phyloP scores from a whole-genome alignment of 2,797 vertebrate species.

The Salmo trutta region DNA sequence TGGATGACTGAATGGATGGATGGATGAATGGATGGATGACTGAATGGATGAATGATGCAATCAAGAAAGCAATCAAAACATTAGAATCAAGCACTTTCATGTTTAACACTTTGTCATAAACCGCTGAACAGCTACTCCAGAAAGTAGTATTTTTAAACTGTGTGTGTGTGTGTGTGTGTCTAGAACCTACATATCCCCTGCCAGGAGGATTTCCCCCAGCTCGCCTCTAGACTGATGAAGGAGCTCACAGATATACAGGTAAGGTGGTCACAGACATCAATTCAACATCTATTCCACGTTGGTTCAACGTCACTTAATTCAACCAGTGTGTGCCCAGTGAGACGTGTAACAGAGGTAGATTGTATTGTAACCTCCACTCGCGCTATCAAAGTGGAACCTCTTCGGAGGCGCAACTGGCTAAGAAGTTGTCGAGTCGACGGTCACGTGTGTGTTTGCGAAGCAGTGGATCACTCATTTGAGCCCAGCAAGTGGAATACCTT shows the following conservation, averaged over 20 bases:
- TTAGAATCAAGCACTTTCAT: not conserved
- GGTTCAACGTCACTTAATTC: too few species aligned
- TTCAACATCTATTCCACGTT: too few species aligned
- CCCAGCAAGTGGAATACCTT: not conserved
- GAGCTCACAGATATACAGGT: constrained; percentile 87
- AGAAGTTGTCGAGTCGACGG: not conserved
- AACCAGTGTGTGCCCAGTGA: too few species aligned
- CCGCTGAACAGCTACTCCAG: not conserved
- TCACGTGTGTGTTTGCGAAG: not conserved
- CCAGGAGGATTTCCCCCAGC: constrained; percentile 73
- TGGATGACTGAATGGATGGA: too few species aligned
- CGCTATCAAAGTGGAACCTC: too few species aligned
- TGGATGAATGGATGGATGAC: too few species aligned
- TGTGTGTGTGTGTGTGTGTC: not conserved
- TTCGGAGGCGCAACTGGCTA: too few species aligned
- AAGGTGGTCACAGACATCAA: constrained; percentile 30
- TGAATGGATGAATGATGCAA: too few species aligned
- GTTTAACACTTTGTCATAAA: not conserved
- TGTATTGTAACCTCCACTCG: not conserved
- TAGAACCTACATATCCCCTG: constrained; percentile 82
- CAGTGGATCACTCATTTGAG: not conserved
- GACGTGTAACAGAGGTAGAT: not conserved
- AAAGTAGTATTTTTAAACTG: not conserved
- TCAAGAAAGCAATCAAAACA: too few species aligned
- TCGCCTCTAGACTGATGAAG: constrained; percentile 77